A percentile compares a stretch with the other conserved stretches of the same genome.
phyloP scores from a whole-genome alignment of 1,140 invertebrate species.

The Cyclargus thomasi region DNA sequence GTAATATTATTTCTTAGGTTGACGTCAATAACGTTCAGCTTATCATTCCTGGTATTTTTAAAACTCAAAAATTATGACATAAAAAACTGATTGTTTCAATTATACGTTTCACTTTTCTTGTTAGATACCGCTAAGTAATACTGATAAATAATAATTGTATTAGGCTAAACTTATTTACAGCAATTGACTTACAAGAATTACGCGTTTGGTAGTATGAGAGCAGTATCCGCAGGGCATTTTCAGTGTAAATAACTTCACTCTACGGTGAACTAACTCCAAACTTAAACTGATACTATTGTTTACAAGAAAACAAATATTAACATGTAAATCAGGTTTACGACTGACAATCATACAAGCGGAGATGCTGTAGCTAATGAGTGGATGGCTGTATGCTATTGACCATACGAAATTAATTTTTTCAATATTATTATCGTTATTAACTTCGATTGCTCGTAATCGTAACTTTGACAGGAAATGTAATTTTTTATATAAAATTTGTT shows the following conservation, averaged over 20 bases:
- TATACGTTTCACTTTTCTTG: too few relatives aligned
- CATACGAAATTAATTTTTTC: too few relatives aligned
- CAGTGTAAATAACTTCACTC: slow-evolving; percentile 20
- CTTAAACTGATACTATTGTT: slow-evolving; percentile 32
- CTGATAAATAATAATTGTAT: neutral
- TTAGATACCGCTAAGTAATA: neutral
- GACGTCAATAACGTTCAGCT: too few relatives aligned
- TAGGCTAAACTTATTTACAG: neutral
- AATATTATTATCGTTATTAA: too few relatives aligned
- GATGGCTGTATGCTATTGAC: neutral
- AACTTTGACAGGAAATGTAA: too few relatives aligned
- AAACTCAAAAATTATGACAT: too few relatives aligned
- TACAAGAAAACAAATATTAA: slow-evolving; percentile 36
- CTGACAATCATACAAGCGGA: slow-evolving; percentile 44
- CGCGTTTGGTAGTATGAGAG: slow-evolving; percentile 50
- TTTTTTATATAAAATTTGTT: too few relatives aligned
- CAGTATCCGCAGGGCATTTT: slow-evolving; percentile 66
- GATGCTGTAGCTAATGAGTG: slow-evolving; percentile 8
- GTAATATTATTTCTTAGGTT: too few relatives aligned
- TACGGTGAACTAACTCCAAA: slow-evolving; percentile 24
- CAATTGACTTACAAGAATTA: slow-evolving; percentile 52
- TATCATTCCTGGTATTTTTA: too few relatives aligned
- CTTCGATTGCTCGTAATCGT: too few relatives aligned
- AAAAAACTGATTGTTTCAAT: too few relatives aligned
- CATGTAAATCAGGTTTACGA: slow-evolving; percentile 48